A percentile compares a stretch with the other conserved stretches of the same genome.
Evolutionary conservation across 2,888 invertebrate species (phyloP).

Genomic region (Caenorhabditis drosophilae): DNA sequence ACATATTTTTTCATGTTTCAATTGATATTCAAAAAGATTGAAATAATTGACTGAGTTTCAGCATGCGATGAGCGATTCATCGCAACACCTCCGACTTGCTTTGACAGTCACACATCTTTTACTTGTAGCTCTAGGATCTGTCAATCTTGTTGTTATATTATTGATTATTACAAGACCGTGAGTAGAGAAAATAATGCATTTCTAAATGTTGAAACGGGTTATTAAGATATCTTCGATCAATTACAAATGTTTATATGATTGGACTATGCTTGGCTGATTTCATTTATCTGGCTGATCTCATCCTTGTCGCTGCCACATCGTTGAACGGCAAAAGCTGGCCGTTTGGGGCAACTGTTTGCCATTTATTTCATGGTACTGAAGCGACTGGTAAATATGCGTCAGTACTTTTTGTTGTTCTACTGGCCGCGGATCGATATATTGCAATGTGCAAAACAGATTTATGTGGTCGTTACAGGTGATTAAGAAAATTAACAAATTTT

Average conservation of each 20-base stretch:
- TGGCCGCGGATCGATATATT: constrained; percentile 65
- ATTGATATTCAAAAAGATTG: no score
- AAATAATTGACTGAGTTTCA: no score
- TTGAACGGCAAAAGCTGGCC: constrained; percentile 67
- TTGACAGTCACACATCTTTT: constrained; percentile 64
- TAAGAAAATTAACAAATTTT: constrained; percentile 15
- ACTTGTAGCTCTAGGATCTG: constrained; percentile 61
- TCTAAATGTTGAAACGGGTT: neutral
- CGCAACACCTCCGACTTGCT: constrained; percentile 51
- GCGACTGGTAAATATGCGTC: constrained; percentile 68
- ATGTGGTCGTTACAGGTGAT: constrained; percentile 45
- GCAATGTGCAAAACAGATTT: constrained; percentile 64
- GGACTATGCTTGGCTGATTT: constrained; percentile 67
- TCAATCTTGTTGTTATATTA: constrained; percentile 64
- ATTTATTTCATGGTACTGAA: constrained; percentile 66
- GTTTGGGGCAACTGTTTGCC: constrained; percentile 62
- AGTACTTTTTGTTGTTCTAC: constrained; percentile 65
- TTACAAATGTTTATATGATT: constrained; percentile 67
- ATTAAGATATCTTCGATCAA: constrained; percentile 64
- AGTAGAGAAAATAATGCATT: constrained; percentile 7
- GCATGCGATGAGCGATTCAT: constrained; percentile 53
- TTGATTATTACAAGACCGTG: constrained; percentile 55
- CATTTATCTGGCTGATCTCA: constrained; percentile 64
- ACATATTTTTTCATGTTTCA: no score
- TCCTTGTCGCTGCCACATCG: constrained; percentile 65